Evolutionary conservation across 1,140 invertebrate genomes (phyloP), one percentile per base, ranked within the genome.

Genomic region (Dinothrombium tinctorium): DNA sequence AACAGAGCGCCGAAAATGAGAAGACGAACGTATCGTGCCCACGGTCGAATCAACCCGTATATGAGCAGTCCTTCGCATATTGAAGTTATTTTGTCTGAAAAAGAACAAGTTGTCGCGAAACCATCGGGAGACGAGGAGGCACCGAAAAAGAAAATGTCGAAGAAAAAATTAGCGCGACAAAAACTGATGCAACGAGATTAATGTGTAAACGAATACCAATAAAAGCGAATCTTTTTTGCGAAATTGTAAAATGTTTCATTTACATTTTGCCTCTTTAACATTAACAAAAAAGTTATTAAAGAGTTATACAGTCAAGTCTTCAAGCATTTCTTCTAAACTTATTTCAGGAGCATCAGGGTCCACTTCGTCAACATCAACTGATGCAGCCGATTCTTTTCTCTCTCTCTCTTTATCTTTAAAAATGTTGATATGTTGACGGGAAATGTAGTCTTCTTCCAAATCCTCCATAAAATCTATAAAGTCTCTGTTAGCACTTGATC

Each of bases 1-100:
- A 96, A 98, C 57, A 72, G 86, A 48, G 94, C 94, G 11, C 86
- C 90, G 37, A 89, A 89, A 57, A 73, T 98, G 59, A 76, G 94
- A 53, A 71, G 94, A 53, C 72, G 94, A 54, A 98, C 92, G 9
- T 99, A 99, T 66, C 74, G 94, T 63, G 94, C 94, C 50, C 94
- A 99, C 60, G 94, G 94, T 66, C 74, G 94, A 54, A 99, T 99
- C 58, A 99, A 98, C 59, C 92, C 92, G 26, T 99, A 94, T 68
- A 96, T 98, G 90, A 92, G 83, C 47, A 90, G 80, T 25, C 92
- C 94, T 8, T 98, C 89, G 58, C 94, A 99, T 67, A 86, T 98
- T 56, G 92, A 99, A 63, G 72, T 98, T 25, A 86, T 94, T 53
- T 66, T 98, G 28, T 76, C 80, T 28, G 92, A 98, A 62, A 84